Evolutionary conservation across 2,888 invertebrate species (phyloP), one percentile per base, ranked within the genome.

Genomic region (Mayetiola destructor): DNA sequence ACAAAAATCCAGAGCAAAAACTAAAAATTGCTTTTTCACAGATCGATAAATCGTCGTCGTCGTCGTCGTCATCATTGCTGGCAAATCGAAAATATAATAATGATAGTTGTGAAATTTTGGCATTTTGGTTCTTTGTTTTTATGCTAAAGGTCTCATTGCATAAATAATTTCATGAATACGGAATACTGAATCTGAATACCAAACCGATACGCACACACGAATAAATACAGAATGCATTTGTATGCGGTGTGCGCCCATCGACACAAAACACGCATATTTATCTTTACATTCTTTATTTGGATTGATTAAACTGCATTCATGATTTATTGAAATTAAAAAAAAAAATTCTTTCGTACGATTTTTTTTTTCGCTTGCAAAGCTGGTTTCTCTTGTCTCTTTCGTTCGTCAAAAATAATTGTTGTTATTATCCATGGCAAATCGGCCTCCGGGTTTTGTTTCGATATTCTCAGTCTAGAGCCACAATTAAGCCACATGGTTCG

Each of bases 31-130:
- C n/a, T n/a, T n/a, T n/a, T n/a, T n/a, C n/a, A n/a, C n/a, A n/a
- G n/a, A n/a, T 48, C 48, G 48, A 48, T 48, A 48, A 48, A 48
- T 48, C 48, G 48, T 27, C 23, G 48, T 48, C 48, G 27, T 48
- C 27, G 29, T 21, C 23, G 6, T 23, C 21, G 16, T n/a, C n/a
- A n/a, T n/a, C n/a, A n/a, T n/a, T n/a, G n/a, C n/a, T n/a, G n/a
- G n/a, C n/a, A n/a, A n/a, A n/a, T n/a, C n/a, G n/a, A n/a, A n/a
- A n/a, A n/a, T n/a, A n/a, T n/a, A 40, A 21, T 40, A 27, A 48
- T 48, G 27, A 48, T 48, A 48, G 48, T 42, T 42, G 21, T 42
- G 23, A 42, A 23, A 23, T 23, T n/a, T 21, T 48, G 48, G 48
- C 48, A 48, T 27, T 48, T 48, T 48, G 14, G 23, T 21, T 8